A percentile compares a stretch with the other conserved stretches of the same genome.
Evolutionary conservation across 2,888 invertebrate species (phyloP).

Genomic region (Sthenelais limicola): DNA sequence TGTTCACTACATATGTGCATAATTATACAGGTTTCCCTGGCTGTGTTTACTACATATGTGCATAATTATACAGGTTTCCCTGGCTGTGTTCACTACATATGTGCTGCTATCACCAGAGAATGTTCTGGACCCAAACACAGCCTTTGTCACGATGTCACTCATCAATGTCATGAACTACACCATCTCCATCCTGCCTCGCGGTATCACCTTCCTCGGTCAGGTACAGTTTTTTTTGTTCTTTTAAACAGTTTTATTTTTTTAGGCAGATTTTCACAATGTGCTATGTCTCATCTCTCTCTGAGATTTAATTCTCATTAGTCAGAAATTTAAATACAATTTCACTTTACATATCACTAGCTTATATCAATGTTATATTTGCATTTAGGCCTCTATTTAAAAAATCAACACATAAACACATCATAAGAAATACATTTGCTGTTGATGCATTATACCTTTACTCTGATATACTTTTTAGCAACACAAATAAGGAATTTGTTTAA

Average conservation of each 20-base stretch:
- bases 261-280: not conserved
- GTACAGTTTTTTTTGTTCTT: not conserved
- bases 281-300: too few species aligned
- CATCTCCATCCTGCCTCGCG: conserved; percentile 34
- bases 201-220: conserved; percentile 34
- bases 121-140: conserved; percentile 41
- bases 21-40: too few species aligned
- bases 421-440: too few species aligned
- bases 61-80: too few species aligned
- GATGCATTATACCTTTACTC: too few species aligned
- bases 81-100: conserved; percentile 9
- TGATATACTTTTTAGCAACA: too few species aligned
- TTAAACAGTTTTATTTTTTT: not conserved
- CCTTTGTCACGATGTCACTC: conserved; percentile 41
- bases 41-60: too few species aligned
- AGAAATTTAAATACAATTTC: too few species aligned
- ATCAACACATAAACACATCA: too few species aligned
- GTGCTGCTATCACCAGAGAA: conserved; percentile 22
- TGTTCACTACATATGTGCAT: too few species aligned
- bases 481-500: too few species aligned
- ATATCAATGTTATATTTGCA: not conserved
- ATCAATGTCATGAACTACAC: conserved; percentile 42
- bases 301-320: too few species aligned
- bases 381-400: not conserved
- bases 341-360: not conserved